Base-by-base conservation (phyloP, 2,113 vertebrate species). In the Himantopus leucocephalus region DNA sequence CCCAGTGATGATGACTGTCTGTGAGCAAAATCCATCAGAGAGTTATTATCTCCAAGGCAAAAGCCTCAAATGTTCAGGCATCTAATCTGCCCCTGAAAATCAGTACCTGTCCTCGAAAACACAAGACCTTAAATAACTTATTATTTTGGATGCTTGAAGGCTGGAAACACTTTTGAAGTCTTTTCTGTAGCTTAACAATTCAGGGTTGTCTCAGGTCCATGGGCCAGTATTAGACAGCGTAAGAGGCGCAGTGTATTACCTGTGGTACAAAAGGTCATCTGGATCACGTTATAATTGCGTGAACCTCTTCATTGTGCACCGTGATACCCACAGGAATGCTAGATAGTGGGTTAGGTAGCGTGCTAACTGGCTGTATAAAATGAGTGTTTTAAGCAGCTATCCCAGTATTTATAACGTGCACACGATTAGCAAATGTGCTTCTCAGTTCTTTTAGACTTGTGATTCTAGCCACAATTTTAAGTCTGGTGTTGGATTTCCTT, bases 61-160 rank as follows among this genome's bases (percentile, higher is more conserved):
- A 94, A 76, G 89, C 72, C 79, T 97, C 88, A 84, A 94, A 94
- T 77, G 74, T 88, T 93, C 86, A 84, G 90, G 75, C 70, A 92
- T 92, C 92, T 97, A 92, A 95, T 93, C 92, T 96, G 76, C 74
- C 66, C 92, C 83, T 95, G 96, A 96, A 97, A 95, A 96, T 95
- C 90, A 81, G 89, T 87, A 91, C 86, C 92, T 94, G 79, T 56
- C 96, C 73, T 81, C 2, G 9, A 95, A 96, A 96, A 96, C 86
- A 96, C 82, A 79, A 71, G 86, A 95, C 82, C 85, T 97, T 93
- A 87, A 92, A 91, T 87, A 77, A 95, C 87, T 96, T 97, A 76
- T 78, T 96, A 84, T 92, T 78, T 95, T 64, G 72, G 85, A 83
- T 91, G 93, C 88, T 92, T 66, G 92, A 82, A 97, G 93, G 95